phyloP scores from a whole-genome alignment of 2,888 invertebrate genomes.

The Melieria omissa region DNA sequence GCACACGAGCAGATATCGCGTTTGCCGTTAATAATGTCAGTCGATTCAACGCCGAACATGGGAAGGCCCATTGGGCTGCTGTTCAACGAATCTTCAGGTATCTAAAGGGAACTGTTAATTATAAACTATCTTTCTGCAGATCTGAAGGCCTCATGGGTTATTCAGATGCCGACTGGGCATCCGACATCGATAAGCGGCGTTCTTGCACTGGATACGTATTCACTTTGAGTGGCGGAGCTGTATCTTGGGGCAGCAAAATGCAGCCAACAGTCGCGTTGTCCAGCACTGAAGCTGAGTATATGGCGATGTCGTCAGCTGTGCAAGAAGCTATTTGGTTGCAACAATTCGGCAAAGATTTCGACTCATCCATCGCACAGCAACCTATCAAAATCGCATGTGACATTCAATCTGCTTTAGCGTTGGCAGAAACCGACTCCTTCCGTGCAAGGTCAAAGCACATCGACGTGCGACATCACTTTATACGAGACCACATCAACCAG shows the following conservation, averaged over 20 bases:
- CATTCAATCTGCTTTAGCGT: slow-evolving; percentile 25
- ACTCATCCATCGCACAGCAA: not conserved
- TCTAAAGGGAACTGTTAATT: no score
- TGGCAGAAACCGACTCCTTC: slow-evolving; percentile 29
- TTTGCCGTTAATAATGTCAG: no score
- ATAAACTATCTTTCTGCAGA: no score
- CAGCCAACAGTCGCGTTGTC: slow-evolving; percentile 11
- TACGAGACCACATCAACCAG: not conserved
- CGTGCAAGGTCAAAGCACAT: slow-evolving; percentile 30
- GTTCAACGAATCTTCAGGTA: no score
- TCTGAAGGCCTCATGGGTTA: no score
- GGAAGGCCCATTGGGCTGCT: no score
- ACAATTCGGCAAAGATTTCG: slow-evolving; percentile 26
- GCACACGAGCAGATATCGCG: no score
- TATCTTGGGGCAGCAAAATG: slow-evolving; percentile 24
- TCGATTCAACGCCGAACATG: no score
- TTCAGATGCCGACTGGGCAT: no score
- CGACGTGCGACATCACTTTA: slow-evolving; percentile 27
- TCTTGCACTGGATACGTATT: no score
- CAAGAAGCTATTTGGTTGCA: slow-evolving; percentile 23
- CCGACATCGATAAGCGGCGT: no score
- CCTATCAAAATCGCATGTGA: slow-evolving; percentile 33
- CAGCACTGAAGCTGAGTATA: slow-evolving; percentile 12
- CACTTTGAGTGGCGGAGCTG: no score
- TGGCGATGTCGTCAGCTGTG: slow-evolving; percentile 23